These are phyloP conservation scores for Petromus typicus DNA, from an alignment of 2,113 vertebrate species.

Conservation along the genomic window DNA sequence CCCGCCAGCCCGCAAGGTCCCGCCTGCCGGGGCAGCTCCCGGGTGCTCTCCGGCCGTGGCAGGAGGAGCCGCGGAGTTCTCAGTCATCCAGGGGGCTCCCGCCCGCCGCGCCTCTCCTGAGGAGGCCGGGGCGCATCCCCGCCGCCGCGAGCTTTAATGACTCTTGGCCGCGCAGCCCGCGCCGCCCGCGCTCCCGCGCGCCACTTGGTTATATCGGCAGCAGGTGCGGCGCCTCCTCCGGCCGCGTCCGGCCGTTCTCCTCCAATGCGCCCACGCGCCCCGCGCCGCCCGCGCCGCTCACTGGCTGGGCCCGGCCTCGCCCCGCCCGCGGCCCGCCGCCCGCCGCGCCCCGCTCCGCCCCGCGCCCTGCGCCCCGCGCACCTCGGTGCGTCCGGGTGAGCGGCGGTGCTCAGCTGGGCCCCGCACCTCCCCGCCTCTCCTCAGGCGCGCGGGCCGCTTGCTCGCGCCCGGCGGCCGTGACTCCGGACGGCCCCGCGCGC, in stretches of 20 bases:
- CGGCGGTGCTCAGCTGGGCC: too few relatives aligned
- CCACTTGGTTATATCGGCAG: slow-evolving; percentile 53
- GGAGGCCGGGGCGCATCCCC: slow-evolving; percentile 75
- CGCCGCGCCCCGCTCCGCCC: slow-evolving; percentile 32
- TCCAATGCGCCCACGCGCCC: slow-evolving; percentile 77
- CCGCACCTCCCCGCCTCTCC: too few relatives aligned
- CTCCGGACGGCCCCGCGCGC: too few relatives aligned
- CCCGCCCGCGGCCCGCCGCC: not conserved
- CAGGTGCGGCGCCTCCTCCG: slow-evolving; percentile 69
- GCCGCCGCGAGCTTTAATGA: not conserved
- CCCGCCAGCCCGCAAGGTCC: slow-evolving; percentile 54
- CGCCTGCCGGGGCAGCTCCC: slow-evolving; percentile 45
- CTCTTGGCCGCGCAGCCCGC: slow-evolving; percentile 73
- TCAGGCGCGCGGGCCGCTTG: too few relatives aligned
- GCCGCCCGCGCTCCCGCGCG: not conserved
- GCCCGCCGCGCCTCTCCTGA: slow-evolving; percentile 65
- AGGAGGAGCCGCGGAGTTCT: slow-evolving; percentile 78
- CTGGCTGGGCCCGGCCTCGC: slow-evolving; percentile 67
- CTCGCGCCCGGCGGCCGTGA: too few relatives aligned
- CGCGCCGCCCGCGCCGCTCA: slow-evolving; percentile 67
- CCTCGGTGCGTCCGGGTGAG: not conserved
- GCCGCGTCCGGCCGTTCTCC: slow-evolving; percentile 44
- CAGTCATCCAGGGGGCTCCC: slow-evolving; percentile 77
- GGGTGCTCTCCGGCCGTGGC: slow-evolving; percentile 76
- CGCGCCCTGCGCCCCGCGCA: slow-evolving; percentile 43